phyloP scores from a whole-genome alignment of 2,797 vertebrate species.

The Gadopsis bispinosus region DNA sequence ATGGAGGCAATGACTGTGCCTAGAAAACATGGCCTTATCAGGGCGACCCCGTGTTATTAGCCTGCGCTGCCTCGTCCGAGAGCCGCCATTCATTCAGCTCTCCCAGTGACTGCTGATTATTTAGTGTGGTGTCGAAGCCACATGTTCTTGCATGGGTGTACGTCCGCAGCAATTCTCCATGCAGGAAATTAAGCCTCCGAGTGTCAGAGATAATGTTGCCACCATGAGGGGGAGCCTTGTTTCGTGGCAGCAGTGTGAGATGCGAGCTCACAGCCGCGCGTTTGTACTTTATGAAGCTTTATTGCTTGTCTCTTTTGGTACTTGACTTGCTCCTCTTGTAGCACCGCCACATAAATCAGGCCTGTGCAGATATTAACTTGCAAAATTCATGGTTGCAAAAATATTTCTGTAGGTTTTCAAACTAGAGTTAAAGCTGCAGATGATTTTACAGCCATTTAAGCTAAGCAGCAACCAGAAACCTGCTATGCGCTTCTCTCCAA shows the following conservation, averaged over 20 bases:
- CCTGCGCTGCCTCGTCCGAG: slow-evolving; percentile 22
- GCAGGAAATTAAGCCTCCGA: slow-evolving; percentile 54
- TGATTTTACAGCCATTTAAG: neutral
- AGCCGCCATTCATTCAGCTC: slow-evolving; percentile 20
- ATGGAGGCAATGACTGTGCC: slow-evolving; percentile 17
- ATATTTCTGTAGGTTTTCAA: neutral
- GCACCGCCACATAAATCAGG: neutral
- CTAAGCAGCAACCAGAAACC: neutral
- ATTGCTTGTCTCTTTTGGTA: slow-evolving; percentile 12
- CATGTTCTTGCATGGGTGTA: neutral
- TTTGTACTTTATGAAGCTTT: slow-evolving; percentile 24
- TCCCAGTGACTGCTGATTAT: neutral
- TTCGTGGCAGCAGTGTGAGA: slow-evolving; percentile 5
- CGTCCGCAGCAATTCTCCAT: slow-evolving; percentile 9
- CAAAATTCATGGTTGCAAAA: neutral
- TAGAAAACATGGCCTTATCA: slow-evolving; percentile 17
- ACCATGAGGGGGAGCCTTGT: neutral
- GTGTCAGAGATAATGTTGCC: slow-evolving; percentile 33
- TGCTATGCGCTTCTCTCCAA: too few species aligned
- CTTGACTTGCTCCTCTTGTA: neutral
- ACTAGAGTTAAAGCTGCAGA: neutral
- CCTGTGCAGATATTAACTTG: neutral
- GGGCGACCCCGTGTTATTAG: slow-evolving; percentile 39
- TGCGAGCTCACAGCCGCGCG: slow-evolving; percentile 19
- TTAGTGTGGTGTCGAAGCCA: slow-evolving; percentile 11